These are phyloP conservation scores for Polypterus bichir DNA, from an alignment of 2,113 vertebrate genomes.

Conservation along the genomic window DNA sequence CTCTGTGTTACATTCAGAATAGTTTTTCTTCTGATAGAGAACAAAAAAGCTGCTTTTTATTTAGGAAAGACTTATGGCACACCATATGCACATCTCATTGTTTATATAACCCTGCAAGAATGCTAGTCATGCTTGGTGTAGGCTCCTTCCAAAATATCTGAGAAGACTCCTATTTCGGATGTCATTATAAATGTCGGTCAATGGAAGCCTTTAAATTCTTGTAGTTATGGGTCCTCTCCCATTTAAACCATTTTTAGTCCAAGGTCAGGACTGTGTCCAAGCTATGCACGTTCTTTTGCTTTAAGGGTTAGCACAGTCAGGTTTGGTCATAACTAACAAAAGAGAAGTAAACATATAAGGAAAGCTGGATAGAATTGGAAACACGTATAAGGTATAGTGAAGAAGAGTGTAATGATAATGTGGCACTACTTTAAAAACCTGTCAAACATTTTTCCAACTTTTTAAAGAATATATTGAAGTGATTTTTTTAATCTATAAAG, in stretches of 20 bases:
- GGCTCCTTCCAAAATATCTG: constrained; percentile 44
- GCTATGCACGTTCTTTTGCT: constrained; percentile 12
- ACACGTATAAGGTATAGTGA: no score
- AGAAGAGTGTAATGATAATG: no score
- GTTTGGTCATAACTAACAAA: no score
- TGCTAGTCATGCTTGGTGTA: constrained; percentile 34
- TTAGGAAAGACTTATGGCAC: constrained; percentile 31
- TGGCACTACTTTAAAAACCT: no score
- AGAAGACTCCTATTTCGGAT: constrained; percentile 35
- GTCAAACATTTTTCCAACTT: no score
- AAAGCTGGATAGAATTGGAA: no score
- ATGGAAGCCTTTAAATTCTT: constrained; percentile 63
- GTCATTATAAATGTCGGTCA: constrained; percentile 42
- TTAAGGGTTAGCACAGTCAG: no score
- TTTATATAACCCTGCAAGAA: constrained; percentile 45
- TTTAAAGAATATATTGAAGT: no score
- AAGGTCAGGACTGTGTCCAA: constrained; percentile 40
- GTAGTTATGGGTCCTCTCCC: constrained; percentile 59
- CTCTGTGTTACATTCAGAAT: constrained; percentile 10
- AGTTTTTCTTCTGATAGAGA: constrained; percentile 17
- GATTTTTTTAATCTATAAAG: no score
- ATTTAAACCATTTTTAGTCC: constrained; percentile 65
- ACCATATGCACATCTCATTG: constrained; percentile 28
- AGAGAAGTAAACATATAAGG: no score
- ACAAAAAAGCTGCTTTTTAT: constrained; percentile 40